Base-by-base conservation (phyloP, 2,888 invertebrate species). In the Hydrotaea diabolus region DNA sequence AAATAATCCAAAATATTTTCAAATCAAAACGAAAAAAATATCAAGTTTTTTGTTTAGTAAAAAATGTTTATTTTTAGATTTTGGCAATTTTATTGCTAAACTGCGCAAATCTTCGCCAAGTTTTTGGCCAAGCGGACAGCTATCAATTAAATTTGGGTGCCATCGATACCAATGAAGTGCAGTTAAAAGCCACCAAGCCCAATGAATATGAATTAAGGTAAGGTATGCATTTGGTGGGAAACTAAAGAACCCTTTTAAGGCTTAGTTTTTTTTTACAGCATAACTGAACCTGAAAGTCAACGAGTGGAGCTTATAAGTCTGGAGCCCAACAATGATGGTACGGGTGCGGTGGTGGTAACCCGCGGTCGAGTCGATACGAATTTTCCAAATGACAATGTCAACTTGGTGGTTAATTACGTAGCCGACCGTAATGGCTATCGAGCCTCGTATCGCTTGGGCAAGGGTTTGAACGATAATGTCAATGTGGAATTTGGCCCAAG, bases 351-450 rank as follows among this genome's bases (percentile, higher is more conserved):
- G 0, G 21, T 46, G n/a, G 46, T 77, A 8, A 43, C 19, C 11
- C 17, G 71, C 8, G 80, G 84, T 8, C 26, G 53, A 0, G 4
- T 76, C 7, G 72, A 31, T 2, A 78, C 57, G 3, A 66, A 72
- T 49, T 84, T 49, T 57, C 46, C 64, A 0, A 64, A 81, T 39
- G 39, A n/a, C 2, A 66, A 19, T 36, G 3, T 19, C 17, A 64
- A 78, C 46, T 72, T 78, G 17, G 21, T 78, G 13, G 72, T 75
- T 0, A 64, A 75, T n/a, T 84, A 81, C 76, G 75, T 76, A 55
- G 80, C 84, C 2, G 84, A 84, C 39, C 64, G 39, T 64, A 66
- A 81, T 53, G 84, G 84, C 15, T 81, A 78, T 36, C 26, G 78
- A 11, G 75, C 77, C 9, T 71, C 75, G 9, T 81, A 49, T 66